A percentile compares a stretch with the other conserved stretches of the same genome.
phyloP scores from a whole-genome alignment of 2,888 invertebrate genomes.

The Drosophila greeni region DNA sequence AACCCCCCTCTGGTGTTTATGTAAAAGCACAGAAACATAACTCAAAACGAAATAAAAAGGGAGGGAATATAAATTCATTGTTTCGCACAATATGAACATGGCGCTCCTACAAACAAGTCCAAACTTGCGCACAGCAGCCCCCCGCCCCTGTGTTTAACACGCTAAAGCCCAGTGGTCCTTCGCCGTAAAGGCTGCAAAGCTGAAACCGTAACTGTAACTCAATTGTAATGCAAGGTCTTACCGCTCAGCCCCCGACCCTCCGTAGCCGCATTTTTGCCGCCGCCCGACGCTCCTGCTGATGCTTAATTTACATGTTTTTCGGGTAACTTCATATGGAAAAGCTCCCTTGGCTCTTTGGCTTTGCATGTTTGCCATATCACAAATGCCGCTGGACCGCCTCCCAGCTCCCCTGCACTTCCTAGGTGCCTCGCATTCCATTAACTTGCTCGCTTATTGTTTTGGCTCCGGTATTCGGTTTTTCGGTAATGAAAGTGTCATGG shows the following conservation, averaged over 20 bases:
- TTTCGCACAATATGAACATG: constrained; percentile 65
- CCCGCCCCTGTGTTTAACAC: neutral
- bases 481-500: constrained; percentile 34
- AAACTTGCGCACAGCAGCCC: neutral
- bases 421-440: constrained; percentile 71
- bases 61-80: constrained; percentile 65
- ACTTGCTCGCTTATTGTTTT: constrained; percentile 50
- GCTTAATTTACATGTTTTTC: constrained; percentile 45
- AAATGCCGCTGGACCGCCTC: constrained; percentile 9
- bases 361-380: constrained; percentile 26
- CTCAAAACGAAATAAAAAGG: constrained; percentile 18
- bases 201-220: constrained; percentile 63
- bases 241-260: constrained; percentile 44
- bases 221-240: constrained; percentile 70
- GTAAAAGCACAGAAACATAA: constrained; percentile 33
- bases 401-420: constrained; percentile 43
- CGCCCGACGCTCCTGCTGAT: constrained; percentile 11
- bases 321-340: constrained; percentile 59
- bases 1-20: constrained; percentile 37
- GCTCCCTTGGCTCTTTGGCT: constrained; percentile 40
- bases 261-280: neutral
- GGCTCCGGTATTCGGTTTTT: constrained; percentile 10
- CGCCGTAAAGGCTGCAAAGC: constrained; percentile 52
- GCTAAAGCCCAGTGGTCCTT: neutral
- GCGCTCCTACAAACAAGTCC: constrained; percentile 17